A percentile compares a stretch with the other conserved stretches of the same genome.
Evolutionary conservation across 2,888 invertebrate species (phyloP).

Genomic region (Eilema griseolum): DNA sequence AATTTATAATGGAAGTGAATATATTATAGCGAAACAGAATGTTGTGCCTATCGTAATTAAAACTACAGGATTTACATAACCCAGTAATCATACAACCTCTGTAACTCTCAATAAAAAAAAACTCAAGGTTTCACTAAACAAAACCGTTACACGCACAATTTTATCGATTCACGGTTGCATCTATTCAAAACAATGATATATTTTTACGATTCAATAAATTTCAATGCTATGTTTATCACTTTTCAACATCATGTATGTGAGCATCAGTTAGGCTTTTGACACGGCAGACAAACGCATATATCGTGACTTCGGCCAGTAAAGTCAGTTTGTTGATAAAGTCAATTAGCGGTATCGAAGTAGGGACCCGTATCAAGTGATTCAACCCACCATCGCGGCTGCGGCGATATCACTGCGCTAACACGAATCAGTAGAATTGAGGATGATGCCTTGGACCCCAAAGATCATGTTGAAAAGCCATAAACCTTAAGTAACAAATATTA

Average conservation of each 20-base stretch:
- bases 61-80: not conserved
- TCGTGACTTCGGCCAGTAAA: constrained; percentile 86
- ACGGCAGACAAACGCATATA: constrained; percentile 84
- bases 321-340: constrained; percentile 87
- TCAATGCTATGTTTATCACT: constrained; percentile 22
- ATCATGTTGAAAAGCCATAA: too few species aligned
- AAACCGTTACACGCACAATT: constrained; percentile 54
- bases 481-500: too few species aligned
- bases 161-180: constrained; percentile 48
- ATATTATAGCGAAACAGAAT: not conserved
- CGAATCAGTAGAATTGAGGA: too few species aligned
- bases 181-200: constrained; percentile 37
- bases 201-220: constrained; percentile 37
- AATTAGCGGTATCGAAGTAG: constrained; percentile 86
- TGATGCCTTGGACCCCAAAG: too few species aligned
- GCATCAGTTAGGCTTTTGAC: constrained; percentile 85
- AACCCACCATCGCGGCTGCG: constrained; percentile 78
- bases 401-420: constrained; percentile 65
- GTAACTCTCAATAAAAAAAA: constrained; percentile 56
- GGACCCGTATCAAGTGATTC: constrained; percentile 83
- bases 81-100: not conserved
- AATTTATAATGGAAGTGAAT: not conserved
- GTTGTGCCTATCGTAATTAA: not conserved
- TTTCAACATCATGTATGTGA: constrained; percentile 60
- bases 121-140: constrained; percentile 59